phyloP scores from a whole-genome alignment of 2,797 vertebrate genomes.

The Eutrigla gurnardus region DNA sequence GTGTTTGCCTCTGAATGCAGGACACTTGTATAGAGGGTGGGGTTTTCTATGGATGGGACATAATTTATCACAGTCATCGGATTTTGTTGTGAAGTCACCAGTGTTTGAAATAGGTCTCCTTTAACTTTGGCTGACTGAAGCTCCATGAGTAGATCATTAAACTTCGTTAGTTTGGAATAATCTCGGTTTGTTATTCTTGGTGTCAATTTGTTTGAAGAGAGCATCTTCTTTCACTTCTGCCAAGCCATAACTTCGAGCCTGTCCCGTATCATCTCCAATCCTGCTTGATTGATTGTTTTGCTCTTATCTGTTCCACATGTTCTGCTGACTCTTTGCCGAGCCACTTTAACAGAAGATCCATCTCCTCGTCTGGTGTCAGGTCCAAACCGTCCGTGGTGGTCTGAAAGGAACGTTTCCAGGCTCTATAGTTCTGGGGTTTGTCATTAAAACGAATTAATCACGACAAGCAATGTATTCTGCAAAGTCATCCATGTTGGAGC shows the following conservation, averaged over 20 bases:
- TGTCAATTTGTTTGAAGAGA: slow-evolving; percentile 6
- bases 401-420: no score
- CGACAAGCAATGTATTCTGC: no score
- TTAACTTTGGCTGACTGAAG: slow-evolving; percentile 23
- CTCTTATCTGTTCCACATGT: no score
- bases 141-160: slow-evolving; percentile 43
- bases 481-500: no score
- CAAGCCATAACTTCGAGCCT: slow-evolving; percentile 36
- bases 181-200: slow-evolving; percentile 34
- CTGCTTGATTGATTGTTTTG: no score
- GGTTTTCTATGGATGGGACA: background rate
- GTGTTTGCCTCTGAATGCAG: background rate
- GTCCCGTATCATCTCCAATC: slow-evolving; percentile 1
- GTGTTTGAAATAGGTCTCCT: background rate
- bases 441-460: no score
- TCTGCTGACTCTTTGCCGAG: no score
- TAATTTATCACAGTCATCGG: background rate
- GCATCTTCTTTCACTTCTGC: background rate
- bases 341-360: no score
- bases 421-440: no score
- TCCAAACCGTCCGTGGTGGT: no score
- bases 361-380: no score
- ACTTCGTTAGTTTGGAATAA: slow-evolving; percentile 19
- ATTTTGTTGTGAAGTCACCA: rapidly evolving
- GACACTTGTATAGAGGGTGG: background rate